Conservation (phyloP, 2,888 invertebrate genomes). For the Sarcophaga carnaria region DNA sequence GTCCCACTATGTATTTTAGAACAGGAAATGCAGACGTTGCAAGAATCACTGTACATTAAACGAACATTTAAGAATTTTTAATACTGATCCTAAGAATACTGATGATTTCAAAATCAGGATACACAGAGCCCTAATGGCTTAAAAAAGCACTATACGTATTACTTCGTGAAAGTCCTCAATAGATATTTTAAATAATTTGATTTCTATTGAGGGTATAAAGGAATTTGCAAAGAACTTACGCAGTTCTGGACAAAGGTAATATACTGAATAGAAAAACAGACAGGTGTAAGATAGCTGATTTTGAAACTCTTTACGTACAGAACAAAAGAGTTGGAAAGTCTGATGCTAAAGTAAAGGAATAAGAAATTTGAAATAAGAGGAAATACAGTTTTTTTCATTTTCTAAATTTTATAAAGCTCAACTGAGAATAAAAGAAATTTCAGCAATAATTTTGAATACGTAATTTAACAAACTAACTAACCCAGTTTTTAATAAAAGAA, state of each 20-base stretch:
- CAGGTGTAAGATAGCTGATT: no score
- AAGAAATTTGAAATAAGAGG: neutral
- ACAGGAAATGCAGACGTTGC: neutral
- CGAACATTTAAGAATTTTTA: slow-evolving; percentile 23
- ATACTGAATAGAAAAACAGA: neutral
- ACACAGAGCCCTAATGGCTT: no score
- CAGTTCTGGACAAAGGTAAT: neutral
- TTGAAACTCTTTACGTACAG: neutral
- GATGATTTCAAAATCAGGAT: neutral
- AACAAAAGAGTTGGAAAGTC: neutral
- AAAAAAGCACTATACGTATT: neutral
- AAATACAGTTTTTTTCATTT: neutral
- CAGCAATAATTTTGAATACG: neutral
- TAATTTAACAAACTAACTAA: neutral
- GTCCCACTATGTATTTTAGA: neutral
- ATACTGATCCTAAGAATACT: slow-evolving; percentile 6
- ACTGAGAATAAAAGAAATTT: neutral
- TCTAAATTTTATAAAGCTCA: neutral
- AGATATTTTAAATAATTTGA: no score
- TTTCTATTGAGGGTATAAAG: no score
- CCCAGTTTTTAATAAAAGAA: no score
- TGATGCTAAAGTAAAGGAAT: neutral
- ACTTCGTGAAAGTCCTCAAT: no score
- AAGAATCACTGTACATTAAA: neutral
- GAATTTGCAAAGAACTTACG: no score